Evolutionary conservation across 2,113 vertebrate species (phyloP).

Genomic region (Paramormyrops kingsleyae): DNA sequence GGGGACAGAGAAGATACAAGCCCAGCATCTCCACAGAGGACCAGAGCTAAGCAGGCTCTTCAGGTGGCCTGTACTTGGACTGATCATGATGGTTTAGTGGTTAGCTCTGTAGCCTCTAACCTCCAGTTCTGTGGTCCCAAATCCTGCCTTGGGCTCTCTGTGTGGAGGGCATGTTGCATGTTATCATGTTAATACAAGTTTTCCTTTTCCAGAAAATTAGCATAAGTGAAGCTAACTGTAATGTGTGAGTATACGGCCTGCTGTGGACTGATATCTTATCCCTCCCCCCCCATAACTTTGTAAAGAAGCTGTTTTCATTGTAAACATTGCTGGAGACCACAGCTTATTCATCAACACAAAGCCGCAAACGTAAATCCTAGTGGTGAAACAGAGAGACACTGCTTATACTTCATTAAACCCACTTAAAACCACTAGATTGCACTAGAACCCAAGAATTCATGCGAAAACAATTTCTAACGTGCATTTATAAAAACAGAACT

Average conservation of each 20-base stretch:
- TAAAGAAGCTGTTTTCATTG: background rate
- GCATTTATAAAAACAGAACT: background rate
- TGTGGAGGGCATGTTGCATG: background rate
- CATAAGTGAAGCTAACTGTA: background rate
- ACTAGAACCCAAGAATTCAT: background rate
- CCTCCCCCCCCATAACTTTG: background rate
- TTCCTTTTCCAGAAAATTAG: background rate
- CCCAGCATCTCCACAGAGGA: background rate
- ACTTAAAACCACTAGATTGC: background rate
- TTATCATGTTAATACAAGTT: background rate
- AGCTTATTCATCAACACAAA: background rate
- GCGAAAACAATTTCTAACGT: background rate
- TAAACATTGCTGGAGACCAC: background rate
- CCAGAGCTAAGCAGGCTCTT: background rate
- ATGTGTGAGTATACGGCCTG: background rate
- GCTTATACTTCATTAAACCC: background rate
- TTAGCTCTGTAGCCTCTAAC: background rate
- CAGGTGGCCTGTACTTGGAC: background rate
- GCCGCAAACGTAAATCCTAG: background rate
- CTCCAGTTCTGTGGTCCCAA: background rate
- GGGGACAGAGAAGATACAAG: background rate
- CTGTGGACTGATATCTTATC: background rate
- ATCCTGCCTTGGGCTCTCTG: background rate
- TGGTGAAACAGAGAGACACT: background rate
- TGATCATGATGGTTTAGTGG: background rate